Evolutionary conservation across 2,113 vertebrate species (phyloP), one percentile per base, ranked within the genome.

Genomic region (Plestiodon gilberti): DNA sequence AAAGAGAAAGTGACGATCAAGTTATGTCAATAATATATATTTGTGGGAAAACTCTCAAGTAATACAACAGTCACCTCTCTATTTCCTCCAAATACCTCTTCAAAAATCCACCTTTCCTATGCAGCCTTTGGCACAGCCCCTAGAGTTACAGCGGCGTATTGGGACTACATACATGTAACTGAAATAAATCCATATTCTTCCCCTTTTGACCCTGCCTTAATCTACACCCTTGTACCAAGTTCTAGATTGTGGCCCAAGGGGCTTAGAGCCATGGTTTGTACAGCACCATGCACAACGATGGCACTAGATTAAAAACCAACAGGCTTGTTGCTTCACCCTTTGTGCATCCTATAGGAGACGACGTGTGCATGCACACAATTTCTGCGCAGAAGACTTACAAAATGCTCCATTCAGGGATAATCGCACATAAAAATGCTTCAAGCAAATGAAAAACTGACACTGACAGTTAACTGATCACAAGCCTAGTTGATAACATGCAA

Each of bases 1-100:
- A 95, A 28, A 91, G 80, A 92, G 86, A 86, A 61, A 93, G 33
- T 6, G 52, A 88, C 38, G 40, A 88, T 62, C 25, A 86, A 89
- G 83, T 64, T 18, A 55, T 23, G 28, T 85, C 10, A 90, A 40
- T 4, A 55, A 10, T 6, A 40, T 13, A 73, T 5, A 48, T 8
- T 8, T 10, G 33, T 59, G 81, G 52, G 71, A 30, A 59, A 25
- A 48, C 15, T 6, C 20, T 70, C 18, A 7, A 17, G 35, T 71
- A 40, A 38, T 38, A 71, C 5, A 20, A 40, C 33, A 71, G 55
- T 57, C 17, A 57, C 55, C 55, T 57, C 55, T 57, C 55, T 14
- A 17, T 4, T 10, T 57, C 55, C 17, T 57, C 17, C 6, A 57
- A 57, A 57, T 57, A 4, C 55, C 55, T 57, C 11, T 10, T 57